Conservation (phyloP, 2,113 vertebrate genomes). For the Rhinolophus ferrumequinum region DNA sequence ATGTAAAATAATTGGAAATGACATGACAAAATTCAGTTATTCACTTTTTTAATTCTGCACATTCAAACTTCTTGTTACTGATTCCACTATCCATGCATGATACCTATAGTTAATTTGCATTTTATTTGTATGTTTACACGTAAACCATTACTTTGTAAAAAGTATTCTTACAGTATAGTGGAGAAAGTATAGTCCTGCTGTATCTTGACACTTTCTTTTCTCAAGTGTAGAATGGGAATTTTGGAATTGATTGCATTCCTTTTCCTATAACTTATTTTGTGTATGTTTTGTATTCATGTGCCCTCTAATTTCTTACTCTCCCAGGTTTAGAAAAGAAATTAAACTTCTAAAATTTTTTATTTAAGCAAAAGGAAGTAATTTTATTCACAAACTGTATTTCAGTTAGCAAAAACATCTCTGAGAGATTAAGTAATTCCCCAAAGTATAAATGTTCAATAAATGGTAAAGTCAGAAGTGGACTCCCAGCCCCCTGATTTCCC, state of each 20-base stretch:
- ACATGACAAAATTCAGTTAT: not conserved
- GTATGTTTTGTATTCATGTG: not conserved
- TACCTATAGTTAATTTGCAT: not conserved
- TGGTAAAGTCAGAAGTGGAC: not conserved
- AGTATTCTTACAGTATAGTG: not conserved
- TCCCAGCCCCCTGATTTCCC: not conserved
- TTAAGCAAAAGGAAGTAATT: constrained; percentile 20
- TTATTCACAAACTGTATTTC: not conserved
- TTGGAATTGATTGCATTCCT: not conserved
- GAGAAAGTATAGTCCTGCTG: not conserved
- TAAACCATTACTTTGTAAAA: not conserved
- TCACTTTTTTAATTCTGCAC: not conserved
- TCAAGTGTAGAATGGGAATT: not conserved
- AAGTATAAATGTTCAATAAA: not conserved
- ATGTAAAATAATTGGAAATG: not conserved
- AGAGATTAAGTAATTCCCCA: not conserved
- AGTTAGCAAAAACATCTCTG: not conserved
- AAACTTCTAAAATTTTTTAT: not conserved
- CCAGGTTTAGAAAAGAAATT: not conserved
- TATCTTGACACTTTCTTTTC: not conserved
- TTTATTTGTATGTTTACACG: not conserved
- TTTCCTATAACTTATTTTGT: not conserved
- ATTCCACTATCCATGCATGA: not conserved
- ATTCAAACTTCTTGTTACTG: not conserved
- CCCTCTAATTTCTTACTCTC: not conserved